phyloP scores from a whole-genome alignment of 2,113 vertebrate genomes.

The Phaethornis superciliosus region DNA sequence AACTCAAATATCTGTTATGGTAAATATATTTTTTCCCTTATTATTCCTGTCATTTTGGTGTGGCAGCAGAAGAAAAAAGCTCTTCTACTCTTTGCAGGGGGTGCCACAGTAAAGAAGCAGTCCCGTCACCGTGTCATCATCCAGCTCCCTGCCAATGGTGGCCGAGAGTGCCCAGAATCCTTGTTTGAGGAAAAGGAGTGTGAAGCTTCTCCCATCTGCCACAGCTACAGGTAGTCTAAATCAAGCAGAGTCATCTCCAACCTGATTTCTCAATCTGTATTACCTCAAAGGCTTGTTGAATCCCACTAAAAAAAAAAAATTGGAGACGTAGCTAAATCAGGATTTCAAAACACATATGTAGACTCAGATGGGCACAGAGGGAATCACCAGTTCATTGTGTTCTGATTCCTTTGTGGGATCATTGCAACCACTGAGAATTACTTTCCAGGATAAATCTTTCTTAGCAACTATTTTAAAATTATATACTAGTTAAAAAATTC shows the following conservation, averaged over 20 bases:
- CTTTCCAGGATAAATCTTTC: neutral
- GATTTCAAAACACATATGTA: neutral
- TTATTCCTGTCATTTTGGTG: neutral
- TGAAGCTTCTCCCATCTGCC: constrained; percentile 79
- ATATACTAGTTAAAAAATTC: neutral
- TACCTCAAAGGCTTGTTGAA: neutral
- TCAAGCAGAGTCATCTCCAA: neutral
- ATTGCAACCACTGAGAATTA: neutral
- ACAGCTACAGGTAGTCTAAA: constrained; percentile 86
- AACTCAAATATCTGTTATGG: neutral
- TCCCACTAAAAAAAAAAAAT: neutral
- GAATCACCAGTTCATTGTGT: neutral
- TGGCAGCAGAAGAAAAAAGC: neutral
- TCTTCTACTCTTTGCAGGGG: constrained; percentile 73
- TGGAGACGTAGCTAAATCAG: neutral
- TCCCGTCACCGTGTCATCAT: constrained; percentile 87
- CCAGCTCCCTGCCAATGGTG: constrained; percentile 89
- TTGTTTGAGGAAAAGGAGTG: constrained; percentile 92
- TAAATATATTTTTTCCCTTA: neutral
- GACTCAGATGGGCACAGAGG: neutral
- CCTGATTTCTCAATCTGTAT: neutral
- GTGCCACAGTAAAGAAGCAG: constrained; percentile 80
- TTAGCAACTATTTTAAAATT: neutral
- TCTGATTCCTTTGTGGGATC: neutral
- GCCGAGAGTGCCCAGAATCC: constrained; percentile 89